Percentiles rank a stretch among this genome's conserved stretches.
Conservation (phyloP, 2,113 vertebrate species). For the Edolisoma coerulescens region DNA sequence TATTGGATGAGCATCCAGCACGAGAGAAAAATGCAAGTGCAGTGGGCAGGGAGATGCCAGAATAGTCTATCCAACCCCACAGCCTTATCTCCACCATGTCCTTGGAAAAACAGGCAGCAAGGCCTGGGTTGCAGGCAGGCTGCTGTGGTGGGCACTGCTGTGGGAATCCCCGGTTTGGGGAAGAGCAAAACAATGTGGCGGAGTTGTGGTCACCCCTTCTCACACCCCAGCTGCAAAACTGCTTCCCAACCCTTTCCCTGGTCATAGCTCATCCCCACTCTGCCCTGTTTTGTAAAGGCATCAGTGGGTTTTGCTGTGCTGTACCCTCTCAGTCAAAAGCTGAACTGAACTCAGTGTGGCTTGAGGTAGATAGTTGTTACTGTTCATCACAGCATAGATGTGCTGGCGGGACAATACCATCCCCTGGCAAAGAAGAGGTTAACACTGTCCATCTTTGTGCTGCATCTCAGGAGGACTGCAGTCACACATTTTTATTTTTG, state of each 20-base stretch:
- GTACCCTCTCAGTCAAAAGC: neutral
- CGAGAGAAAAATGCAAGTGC: neutral
- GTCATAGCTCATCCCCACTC: too few relatives aligned
- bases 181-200: rapidly evolving
- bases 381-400: rapidly evolving
- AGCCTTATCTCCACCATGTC: neutral
- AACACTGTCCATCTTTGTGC: neutral
- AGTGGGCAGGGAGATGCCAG: neutral
- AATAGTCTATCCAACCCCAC: neutral
- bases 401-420: neutral
- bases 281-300: neutral
- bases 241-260: neutral
- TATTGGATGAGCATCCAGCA: neutral
- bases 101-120: neutral
- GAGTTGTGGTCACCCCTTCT: neutral
- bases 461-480: neutral
- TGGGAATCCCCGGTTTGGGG: rapidly evolving
- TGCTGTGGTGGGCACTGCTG: neutral
- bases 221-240: neutral
- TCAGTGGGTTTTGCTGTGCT: neutral
- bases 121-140: neutral
- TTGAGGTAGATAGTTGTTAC: neutral
- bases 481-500: neutral
- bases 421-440: neutral
- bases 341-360: neutral